These are phyloP conservation scores for Sialia sialis DNA, from an alignment of 2,113 vertebrate genomes.

Conservation along the genomic window DNA sequence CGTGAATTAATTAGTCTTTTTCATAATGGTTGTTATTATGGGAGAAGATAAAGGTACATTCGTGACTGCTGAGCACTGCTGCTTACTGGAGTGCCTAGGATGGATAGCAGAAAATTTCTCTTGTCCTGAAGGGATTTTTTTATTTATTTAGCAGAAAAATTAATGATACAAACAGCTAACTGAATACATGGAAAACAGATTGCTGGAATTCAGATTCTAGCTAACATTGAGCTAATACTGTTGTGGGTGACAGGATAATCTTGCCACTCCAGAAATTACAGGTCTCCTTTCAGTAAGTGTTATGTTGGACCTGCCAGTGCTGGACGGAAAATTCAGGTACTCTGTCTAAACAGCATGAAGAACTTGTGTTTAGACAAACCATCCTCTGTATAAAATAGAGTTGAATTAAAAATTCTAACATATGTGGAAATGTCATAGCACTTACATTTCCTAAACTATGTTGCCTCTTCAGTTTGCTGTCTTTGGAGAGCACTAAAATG, in stretches of 20 bases:
- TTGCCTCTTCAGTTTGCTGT: background rate
- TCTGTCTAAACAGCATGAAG: background rate
- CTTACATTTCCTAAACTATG: background rate
- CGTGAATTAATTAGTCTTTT: background rate
- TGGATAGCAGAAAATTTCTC: background rate
- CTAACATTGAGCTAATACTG: background rate
- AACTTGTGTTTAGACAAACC: background rate
- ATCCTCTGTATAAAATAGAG: background rate
- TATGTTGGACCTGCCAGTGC: background rate
- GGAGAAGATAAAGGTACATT: background rate
- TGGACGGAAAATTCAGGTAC: background rate
- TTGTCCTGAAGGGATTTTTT: background rate
- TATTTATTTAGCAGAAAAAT: background rate
- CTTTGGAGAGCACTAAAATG: background rate
- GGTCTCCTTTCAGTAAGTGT: background rate
- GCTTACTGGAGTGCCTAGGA: background rate
- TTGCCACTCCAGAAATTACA: background rate
- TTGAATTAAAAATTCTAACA: background rate
- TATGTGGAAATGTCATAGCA: rapidly evolving
- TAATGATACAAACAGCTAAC: background rate
- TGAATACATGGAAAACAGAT: background rate
- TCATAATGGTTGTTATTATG: background rate
- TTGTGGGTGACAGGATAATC: background rate
- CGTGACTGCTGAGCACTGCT: background rate
- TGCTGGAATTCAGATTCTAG: background rate